These are phyloP conservation scores for Harpagifer antarcticus DNA, from an alignment of 2,797 vertebrate genomes.

Conservation along the genomic window DNA sequence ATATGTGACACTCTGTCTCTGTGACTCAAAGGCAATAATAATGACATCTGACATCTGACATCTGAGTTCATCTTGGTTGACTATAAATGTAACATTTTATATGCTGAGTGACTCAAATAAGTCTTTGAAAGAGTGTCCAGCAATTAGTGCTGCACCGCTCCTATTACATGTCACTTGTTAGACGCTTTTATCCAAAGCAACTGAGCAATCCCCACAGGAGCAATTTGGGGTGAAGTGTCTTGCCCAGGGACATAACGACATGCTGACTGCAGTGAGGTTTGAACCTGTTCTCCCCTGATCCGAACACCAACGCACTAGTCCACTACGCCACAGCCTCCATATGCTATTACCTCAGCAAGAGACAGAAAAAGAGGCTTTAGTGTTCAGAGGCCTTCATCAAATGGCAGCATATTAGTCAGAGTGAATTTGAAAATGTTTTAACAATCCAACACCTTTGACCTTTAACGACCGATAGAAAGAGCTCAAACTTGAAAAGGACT, in stretches of 20 bases:
- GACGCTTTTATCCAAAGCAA: too few species aligned
- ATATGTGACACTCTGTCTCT: background rate
- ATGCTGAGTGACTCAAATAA: conserved; percentile 11
- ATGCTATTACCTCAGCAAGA: background rate
- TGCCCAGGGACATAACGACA: too few species aligned
- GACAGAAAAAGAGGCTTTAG: background rate
- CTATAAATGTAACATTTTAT: conserved; percentile 13
- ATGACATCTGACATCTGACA: too few species aligned
- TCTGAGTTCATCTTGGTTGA: background rate
- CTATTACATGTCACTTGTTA: background rate
- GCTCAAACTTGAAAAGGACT: background rate
- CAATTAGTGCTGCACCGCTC: conserved; percentile 19
- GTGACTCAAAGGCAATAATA: background rate
- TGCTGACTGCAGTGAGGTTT: too few species aligned
- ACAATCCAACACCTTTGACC: background rate
- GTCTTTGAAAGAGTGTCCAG: conserved; percentile 15
- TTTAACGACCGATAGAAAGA: background rate
- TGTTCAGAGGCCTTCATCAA: background rate
- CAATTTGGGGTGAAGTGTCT: too few species aligned
- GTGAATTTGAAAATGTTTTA: conserved; percentile 5
- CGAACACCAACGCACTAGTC: too few species aligned
- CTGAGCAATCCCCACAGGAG: too few species aligned
- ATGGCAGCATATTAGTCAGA: background rate
- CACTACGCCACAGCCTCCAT: too few species aligned
- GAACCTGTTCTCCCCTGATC: too few species aligned